Evolutionary conservation across 2,797 vertebrate genomes (phyloP).

Genomic region (Toxotes lorentzi): DNA sequence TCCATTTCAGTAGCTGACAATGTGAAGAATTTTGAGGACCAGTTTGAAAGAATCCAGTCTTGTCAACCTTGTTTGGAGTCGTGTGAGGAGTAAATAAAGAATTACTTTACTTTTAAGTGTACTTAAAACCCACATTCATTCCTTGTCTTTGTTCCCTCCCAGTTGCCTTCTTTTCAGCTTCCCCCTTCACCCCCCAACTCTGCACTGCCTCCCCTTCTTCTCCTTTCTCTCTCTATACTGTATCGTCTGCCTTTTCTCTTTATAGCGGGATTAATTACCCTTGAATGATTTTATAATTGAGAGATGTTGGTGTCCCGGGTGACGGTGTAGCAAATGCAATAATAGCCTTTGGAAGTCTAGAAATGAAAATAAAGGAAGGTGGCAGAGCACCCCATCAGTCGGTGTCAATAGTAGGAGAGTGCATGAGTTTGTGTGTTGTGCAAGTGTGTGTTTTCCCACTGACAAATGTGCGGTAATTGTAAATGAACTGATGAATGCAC

Average conservation of each 20-base stretch:
- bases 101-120: background rate
- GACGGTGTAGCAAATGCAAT: constrained; percentile 43
- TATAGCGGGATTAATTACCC: constrained; percentile 71
- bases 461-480: constrained; percentile 45
- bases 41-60: constrained; percentile 8
- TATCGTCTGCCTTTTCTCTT: constrained; percentile 60
- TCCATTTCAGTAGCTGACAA: background rate
- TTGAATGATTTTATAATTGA: constrained; percentile 79
- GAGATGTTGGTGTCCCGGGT: constrained; percentile 57
- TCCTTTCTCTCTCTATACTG: background rate
- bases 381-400: constrained; percentile 30
- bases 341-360: constrained; percentile 57
- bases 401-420: constrained; percentile 23
- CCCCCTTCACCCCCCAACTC: constrained; percentile 4
- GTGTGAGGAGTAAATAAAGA: constrained; percentile 10
- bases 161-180: constrained; percentile 29
- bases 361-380: constrained; percentile 59
- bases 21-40: background rate
- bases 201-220: background rate
- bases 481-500: constrained; percentile 60
- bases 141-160: constrained; percentile 28
- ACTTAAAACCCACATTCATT: constrained; percentile 37
- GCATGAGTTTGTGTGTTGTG: constrained; percentile 21
- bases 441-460: constrained; percentile 38
- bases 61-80: constrained; percentile 4